phyloP scores from a whole-genome alignment of 2,888 invertebrate species.

The Lepidochitona cinerea region DNA sequence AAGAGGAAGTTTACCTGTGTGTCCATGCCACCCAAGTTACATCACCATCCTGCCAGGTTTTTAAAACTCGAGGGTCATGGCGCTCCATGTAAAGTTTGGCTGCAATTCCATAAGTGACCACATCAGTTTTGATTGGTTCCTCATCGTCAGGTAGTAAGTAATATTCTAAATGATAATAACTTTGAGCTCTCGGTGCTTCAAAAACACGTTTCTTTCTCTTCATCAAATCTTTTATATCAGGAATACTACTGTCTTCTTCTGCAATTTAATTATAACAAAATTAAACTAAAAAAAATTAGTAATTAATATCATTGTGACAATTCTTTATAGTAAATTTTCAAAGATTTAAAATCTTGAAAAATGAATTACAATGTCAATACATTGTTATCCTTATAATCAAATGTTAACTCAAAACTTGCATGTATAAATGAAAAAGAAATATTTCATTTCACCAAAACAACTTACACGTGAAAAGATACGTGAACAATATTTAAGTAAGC shows the following conservation, averaged over 20 bases:
- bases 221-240: slow-evolving; percentile 47
- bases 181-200: slow-evolving; percentile 64
- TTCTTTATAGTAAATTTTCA: no score
- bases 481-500: no score
- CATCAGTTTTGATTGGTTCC: slow-evolving; percentile 63
- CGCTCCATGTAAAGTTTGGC: slow-evolving; percentile 68
- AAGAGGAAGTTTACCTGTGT: slow-evolving; percentile 60
- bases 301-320: no score
- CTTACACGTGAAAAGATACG: no score
- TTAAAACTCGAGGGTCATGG: slow-evolving; percentile 63
- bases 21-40: slow-evolving; percentile 69
- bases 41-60: slow-evolving; percentile 68
- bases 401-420: no score
- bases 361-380: no score
- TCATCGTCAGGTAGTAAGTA: slow-evolving; percentile 62
- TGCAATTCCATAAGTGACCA: slow-evolving; percentile 66
- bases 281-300: neutral
- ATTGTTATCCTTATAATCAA: no score
- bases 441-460: no score
- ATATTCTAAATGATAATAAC: slow-evolving; percentile 68
- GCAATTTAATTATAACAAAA: neutral
- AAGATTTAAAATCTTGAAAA: no score
- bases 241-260: slow-evolving; percentile 52
- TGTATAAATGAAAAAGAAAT: no score
- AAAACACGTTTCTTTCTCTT: slow-evolving; percentile 60